phyloP scores from a whole-genome alignment of 2,888 invertebrate species.

The Actias luna region DNA sequence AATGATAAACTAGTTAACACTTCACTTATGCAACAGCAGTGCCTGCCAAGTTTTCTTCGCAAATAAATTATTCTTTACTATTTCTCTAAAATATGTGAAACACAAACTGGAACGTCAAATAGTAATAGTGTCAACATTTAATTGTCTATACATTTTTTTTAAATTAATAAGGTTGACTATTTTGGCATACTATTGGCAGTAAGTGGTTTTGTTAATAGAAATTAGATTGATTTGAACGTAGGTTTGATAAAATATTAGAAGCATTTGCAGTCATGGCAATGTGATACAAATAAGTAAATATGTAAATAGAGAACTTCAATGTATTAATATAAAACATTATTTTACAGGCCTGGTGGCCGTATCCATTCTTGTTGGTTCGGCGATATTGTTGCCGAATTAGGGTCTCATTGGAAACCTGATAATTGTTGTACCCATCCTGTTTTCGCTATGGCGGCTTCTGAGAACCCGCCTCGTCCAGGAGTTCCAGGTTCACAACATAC shows the following conservation, averaged over 20 bases:
- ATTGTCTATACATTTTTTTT: too few relatives aligned
- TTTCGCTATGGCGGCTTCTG: slow-evolving; percentile 83
- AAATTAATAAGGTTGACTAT: too few relatives aligned
- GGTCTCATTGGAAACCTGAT: slow-evolving; percentile 86
- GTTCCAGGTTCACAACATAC: slow-evolving; percentile 74
- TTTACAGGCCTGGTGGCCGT: slow-evolving; percentile 87
- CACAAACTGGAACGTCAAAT: not conserved
- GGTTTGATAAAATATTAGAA: slow-evolving; percentile 1
- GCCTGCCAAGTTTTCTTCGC: not conserved
- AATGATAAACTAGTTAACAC: too few relatives aligned
- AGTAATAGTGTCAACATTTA: not conserved
- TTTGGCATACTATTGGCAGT: not conserved
- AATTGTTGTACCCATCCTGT: slow-evolving; percentile 74
- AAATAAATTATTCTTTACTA: not conserved
- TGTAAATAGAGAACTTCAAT: not conserved
- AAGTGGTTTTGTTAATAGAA: not conserved
- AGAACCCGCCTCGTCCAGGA: slow-evolving; percentile 82
- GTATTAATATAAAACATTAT: not conserved
- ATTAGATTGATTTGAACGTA: slow-evolving; percentile 7
- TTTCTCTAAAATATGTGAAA: not conserved
- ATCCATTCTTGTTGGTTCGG: slow-evolving; percentile 89
- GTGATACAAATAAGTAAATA: not conserved
- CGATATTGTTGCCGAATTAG: slow-evolving; percentile 89
- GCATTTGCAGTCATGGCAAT: not conserved
- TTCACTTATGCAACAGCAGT: not conserved